Evolutionary conservation across 1,140 invertebrate genomes (phyloP).

Genomic region (Teleogryllus occipitalis): DNA sequence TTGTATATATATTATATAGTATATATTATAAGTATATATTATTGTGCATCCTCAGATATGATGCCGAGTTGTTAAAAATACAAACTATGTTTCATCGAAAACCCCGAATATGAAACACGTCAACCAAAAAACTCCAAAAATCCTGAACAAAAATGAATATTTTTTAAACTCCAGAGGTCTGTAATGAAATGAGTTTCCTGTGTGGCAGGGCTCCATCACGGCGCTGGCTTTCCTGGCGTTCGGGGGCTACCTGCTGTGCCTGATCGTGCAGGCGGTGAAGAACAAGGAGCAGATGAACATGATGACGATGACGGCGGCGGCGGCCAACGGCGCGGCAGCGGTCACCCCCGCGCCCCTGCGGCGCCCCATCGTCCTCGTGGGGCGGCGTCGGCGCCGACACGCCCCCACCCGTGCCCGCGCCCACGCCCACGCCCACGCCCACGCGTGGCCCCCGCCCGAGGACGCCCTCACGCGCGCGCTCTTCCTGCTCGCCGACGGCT

Average conservation of each 20-base stretch:
- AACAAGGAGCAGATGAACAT: not conserved
- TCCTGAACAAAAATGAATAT: no score
- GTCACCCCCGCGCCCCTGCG: not conserved
- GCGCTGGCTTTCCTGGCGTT: conserved; percentile 67
- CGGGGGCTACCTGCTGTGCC: conserved; percentile 63
- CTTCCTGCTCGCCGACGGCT: not conserved
- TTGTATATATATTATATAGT: no score
- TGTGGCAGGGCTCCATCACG: conserved; percentile 38
- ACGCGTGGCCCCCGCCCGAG: not conserved
- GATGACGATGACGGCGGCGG: not conserved
- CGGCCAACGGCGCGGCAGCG: not conserved
- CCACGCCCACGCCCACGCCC: no score
- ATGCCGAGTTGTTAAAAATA: no score
- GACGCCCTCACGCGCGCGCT: not conserved
- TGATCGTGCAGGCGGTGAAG: conserved; percentile 56
- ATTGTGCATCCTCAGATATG: no score
- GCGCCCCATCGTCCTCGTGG: not conserved
- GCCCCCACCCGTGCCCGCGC: no score
- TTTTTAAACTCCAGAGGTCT: no score
- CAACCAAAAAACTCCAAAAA: no score
- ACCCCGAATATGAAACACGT: no score
- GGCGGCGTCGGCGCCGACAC: not conserved
- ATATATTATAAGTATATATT: no score
- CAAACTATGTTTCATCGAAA: no score
- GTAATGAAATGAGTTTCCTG: no score